phyloP scores from a whole-genome alignment of 2,888 invertebrate genomes.

The Megamerina dolium region DNA sequence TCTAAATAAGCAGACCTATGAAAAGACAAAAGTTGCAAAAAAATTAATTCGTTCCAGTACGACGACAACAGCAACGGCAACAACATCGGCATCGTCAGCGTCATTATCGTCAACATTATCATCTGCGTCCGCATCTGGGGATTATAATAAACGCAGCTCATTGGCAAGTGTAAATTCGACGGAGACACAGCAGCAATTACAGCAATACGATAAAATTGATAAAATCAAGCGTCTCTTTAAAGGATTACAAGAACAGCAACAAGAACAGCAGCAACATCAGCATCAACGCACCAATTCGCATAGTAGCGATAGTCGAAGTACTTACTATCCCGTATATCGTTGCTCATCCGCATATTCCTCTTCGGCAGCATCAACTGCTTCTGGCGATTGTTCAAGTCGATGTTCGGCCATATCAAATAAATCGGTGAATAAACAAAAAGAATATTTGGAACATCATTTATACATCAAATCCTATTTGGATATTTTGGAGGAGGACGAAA shows the following conservation, averaged over 20 bases:
- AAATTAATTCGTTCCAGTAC: constrained; percentile 21
- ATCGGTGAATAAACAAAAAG: constrained; percentile 45
- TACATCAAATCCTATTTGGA: constrained; percentile 55
- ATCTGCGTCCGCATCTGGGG: constrained; percentile 14
- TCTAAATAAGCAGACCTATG: constrained; percentile 37
- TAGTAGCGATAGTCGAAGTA: constrained; percentile 42
- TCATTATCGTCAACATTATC: neutral
- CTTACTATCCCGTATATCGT: constrained; percentile 42
- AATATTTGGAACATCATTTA: constrained; percentile 53
- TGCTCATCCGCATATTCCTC: constrained; percentile 36
- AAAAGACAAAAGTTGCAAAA: constrained; percentile 28
- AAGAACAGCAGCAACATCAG: constrained; percentile 14
- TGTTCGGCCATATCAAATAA: constrained; percentile 41
- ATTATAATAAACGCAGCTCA: constrained; percentile 19
- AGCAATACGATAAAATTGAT: neutral
- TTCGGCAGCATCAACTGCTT: constrained; percentile 49
- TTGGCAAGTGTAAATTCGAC: constrained; percentile 6
- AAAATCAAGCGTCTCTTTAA: constrained; percentile 1
- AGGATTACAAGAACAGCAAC: too few species aligned
- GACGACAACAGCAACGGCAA: too few species aligned
- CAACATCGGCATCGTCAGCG: too few species aligned
- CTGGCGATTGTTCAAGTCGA: constrained; percentile 42
- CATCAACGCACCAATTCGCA: constrained; percentile 29
- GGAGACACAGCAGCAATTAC: neutral
- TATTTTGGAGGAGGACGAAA: constrained; percentile 51